Evolutionary conservation across 2,888 invertebrate genomes (phyloP).

Genomic region (Idaea straminata): DNA sequence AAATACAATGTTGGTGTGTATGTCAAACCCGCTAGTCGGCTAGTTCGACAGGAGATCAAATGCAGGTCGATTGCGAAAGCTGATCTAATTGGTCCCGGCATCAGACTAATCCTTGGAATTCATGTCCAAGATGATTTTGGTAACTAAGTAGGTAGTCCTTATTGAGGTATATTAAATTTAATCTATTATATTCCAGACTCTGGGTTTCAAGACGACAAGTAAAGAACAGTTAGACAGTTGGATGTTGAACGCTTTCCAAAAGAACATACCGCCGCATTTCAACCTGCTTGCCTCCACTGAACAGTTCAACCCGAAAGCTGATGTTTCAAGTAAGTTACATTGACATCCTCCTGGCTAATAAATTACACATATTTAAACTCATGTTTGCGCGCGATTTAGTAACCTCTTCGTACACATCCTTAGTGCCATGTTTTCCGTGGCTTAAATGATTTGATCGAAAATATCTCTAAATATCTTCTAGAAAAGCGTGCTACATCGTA

Average conservation of each 20-base stretch:
- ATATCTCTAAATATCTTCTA: too few relatives aligned
- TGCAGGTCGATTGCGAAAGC: too few relatives aligned
- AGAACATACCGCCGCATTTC: conserved; percentile 92
- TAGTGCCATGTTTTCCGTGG: too few relatives aligned
- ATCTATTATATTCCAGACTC: conserved; percentile 73
- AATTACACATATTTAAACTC: background rate
- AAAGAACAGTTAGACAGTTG: conserved; percentile 90
- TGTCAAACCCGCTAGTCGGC: too few relatives aligned
- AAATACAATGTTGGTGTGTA: too few relatives aligned
- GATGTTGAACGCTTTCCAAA: conserved; percentile 89
- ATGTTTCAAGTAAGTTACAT: conserved; percentile 74
- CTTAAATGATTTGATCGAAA: too few relatives aligned
- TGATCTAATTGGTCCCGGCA: too few relatives aligned
- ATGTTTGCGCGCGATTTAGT: too few relatives aligned
- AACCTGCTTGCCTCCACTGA: conserved; percentile 83
- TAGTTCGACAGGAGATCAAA: too few relatives aligned
- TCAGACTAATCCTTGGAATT: background rate
- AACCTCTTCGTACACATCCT: too few relatives aligned
- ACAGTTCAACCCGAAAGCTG: conserved; percentile 76
- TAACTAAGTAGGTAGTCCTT: background rate
- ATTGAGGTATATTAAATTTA: background rate
- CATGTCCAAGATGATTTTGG: background rate
- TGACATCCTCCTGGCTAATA: background rate
- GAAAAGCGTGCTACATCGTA: too few relatives aligned
- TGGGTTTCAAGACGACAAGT: conserved; percentile 88